Percentiles rank a stretch among this genome's conserved stretches.
These are phyloP conservation scores for Cheilosia impressa DNA, from an alignment of 2,888 invertebrate species.

Conservation along the genomic window DNA sequence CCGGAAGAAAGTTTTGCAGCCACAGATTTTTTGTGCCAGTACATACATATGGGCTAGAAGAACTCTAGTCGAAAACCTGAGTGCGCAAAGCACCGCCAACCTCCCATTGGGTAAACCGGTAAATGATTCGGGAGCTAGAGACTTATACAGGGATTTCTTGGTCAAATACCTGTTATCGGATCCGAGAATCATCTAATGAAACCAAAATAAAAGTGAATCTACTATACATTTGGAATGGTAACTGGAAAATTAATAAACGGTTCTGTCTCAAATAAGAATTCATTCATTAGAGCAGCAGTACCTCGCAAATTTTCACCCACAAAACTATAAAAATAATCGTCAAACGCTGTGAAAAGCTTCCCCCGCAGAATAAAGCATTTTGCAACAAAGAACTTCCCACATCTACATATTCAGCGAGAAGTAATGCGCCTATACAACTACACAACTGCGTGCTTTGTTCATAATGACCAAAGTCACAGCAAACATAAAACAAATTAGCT, in stretches of 20 bases:
- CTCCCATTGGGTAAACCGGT: too few relatives aligned
- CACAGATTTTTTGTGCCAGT: too few relatives aligned
- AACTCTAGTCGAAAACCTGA: too few relatives aligned
- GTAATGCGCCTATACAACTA: slow-evolving; percentile 16
- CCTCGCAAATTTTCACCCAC: slow-evolving; percentile 4
- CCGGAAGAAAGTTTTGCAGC: too few relatives aligned
- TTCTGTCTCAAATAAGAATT: neutral
- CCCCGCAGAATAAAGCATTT: slow-evolving; percentile 13
- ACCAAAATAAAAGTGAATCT: too few relatives aligned
- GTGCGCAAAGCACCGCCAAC: too few relatives aligned
- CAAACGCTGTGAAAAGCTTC: slow-evolving; percentile 9
- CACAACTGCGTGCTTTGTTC: neutral
- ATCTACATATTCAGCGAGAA: slow-evolving; percentile 5
- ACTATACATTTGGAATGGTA: too few relatives aligned
- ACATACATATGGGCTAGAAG: too few relatives aligned
- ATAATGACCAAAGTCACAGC: slow-evolving; percentile 4
- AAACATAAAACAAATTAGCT: slow-evolving; percentile 18
- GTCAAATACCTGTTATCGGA: too few relatives aligned
- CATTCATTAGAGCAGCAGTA: slow-evolving; percentile 15
- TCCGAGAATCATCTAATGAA: too few relatives aligned
- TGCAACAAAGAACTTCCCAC: slow-evolving; percentile 55
- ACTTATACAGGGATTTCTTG: too few relatives aligned
- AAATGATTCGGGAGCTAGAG: too few relatives aligned
- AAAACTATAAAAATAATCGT: slow-evolving; percentile 43
- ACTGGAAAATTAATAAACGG: neutral